Base-by-base conservation (phyloP, 2,113 vertebrate genomes). In the Sterrhoptilus dennistouni region DNA sequence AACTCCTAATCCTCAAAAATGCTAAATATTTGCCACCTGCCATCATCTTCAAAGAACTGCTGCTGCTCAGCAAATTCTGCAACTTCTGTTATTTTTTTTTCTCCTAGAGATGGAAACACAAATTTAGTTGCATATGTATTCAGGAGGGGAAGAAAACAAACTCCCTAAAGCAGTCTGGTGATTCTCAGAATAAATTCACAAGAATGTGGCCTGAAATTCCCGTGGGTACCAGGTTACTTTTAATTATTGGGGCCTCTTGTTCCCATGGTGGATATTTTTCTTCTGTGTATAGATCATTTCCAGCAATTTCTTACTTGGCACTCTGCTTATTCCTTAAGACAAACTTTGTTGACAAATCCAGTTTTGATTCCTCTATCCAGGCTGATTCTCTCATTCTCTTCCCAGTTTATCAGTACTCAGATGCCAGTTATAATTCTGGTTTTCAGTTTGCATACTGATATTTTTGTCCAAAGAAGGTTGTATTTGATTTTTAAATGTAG, bases 21-120 rank as follows among this genome's bases (percentile, higher is more conserved):
- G 59, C 38, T 50, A 56, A 92, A 8, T 66, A 86, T 92, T 86
- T 95, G 29, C 79, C 63, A 94, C 92, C 75, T 92, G 71, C 59
- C 29, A 70, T 86, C 71, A 44, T 83, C 70, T 83, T 95, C 75
- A 83, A 77, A 74, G 47, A 74, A 54, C 3, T 86, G 12, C 31
- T 90, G 15, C 9, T 83, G 71, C 36, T 94, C 68, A 72, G 85
- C 71, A 83, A 83, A 88, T 96, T 92, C 49, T 93, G 9, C 12
- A 86, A 57, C 21, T 94, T 23, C 24, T 80, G 18, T 60, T 66
- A 3, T 49, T n/a, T 64, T n/a, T 56, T 59, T 57, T 52, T 11
- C 16, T 6, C 20, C 9, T 91, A 35, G 69, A 74, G 56, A 38
- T 89, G 21, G 40, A 74, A 89, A 64, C 42, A 45, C 33, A 78